Conservation (phyloP, 2,797 vertebrate species). For the Artibeus lituratus region DNA sequence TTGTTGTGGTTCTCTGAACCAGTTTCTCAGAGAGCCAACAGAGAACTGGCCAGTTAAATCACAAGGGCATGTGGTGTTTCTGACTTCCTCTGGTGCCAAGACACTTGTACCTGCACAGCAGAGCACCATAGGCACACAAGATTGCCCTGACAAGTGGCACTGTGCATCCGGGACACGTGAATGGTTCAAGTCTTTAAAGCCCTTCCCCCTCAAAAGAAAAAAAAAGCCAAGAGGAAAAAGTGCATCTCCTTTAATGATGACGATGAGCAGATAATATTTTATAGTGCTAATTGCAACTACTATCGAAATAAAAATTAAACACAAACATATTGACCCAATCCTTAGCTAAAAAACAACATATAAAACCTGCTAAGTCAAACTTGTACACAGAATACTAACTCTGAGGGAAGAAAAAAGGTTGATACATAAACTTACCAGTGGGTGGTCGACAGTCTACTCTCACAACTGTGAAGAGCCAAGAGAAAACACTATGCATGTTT, state of each 20-base stretch:
- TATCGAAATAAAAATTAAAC: background rate
- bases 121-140: background rate
- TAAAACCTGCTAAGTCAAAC: slow-evolving; percentile 24
- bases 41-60: slow-evolving; percentile 7
- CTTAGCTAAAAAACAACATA: background rate
- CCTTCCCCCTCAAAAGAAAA: background rate
- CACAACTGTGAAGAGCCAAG: slow-evolving; percentile 7
- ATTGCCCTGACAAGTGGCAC: background rate
- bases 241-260: background rate
- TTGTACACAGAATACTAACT: background rate
- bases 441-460: background rate
- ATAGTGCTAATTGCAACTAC: background rate
- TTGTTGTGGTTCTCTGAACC: slow-evolving; percentile 21
- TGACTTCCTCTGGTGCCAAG: background rate
- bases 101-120: background rate
- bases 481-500: slow-evolving; percentile 52
- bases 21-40: slow-evolving; percentile 21
- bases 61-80: background rate
- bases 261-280: background rate
- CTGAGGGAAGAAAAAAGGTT: background rate
- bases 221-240: background rate
- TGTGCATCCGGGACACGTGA: background rate
- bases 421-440: background rate
- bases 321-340: background rate
- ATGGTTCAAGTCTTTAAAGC: background rate